Conservation (phyloP, 1,140 invertebrate species). For the Tetragonula clypearis region DNA sequence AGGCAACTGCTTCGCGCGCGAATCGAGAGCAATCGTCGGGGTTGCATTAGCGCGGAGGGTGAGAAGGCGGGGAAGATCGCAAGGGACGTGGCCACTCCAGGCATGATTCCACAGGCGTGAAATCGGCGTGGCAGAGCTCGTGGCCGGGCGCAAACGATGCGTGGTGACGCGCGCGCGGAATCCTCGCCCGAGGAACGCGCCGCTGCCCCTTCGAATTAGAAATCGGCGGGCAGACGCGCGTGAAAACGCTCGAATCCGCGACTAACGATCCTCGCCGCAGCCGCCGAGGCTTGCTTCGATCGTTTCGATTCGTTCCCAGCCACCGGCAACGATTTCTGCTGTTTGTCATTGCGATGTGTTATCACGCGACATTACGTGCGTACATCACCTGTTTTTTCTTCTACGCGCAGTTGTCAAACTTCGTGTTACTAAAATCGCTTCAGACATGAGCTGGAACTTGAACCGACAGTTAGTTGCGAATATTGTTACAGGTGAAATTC, state of each 20-base stretch:
- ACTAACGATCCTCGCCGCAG: background rate
- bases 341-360: too few relatives aligned
- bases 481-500: too few relatives aligned
- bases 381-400: too few relatives aligned
- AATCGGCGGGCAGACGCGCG: background rate
- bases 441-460: too few relatives aligned
- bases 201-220: background rate
- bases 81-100: background rate
- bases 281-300: background rate
- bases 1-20: background rate
- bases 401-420: too few relatives aligned
- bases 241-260: background rate
- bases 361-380: too few relatives aligned
- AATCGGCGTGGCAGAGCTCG: background rate
- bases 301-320: background rate
- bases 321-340: too few relatives aligned
- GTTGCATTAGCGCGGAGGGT: background rate
- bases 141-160: background rate
- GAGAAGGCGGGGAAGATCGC: background rate
- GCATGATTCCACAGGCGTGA: constrained; percentile 18
- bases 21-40: background rate
- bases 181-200: constrained; percentile 2
- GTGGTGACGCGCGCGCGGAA: constrained; percentile 7
- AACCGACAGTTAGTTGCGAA: too few relatives aligned
- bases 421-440: too few relatives aligned